Conservation (phyloP, 35 echinoderm and acorn worm genomes). For the Diadema setosum region DNA sequence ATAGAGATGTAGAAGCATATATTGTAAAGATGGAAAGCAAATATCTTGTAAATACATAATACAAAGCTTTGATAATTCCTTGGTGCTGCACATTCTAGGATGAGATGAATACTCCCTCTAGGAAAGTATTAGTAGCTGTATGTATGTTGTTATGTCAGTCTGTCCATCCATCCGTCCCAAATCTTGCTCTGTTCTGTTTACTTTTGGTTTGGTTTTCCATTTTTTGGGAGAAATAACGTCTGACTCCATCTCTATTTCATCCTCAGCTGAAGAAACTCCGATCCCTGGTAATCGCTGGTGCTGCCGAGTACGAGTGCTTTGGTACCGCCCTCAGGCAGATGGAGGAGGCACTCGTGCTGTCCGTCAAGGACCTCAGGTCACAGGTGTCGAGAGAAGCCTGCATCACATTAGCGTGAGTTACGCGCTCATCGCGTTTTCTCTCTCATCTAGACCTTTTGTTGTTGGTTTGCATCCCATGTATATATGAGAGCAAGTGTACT, state of each 20-base stretch:
- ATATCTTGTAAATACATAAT: too few species aligned
- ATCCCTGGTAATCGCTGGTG: conserved; percentile 83
- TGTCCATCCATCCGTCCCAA: too few species aligned
- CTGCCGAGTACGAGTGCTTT: conserved; percentile 86
- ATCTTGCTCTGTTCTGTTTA: too few species aligned
- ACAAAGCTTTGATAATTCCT: too few species aligned
- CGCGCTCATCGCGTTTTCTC: neutral
- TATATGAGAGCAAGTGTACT: too few species aligned
- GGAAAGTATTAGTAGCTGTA: too few species aligned
- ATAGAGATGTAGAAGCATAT: too few species aligned
- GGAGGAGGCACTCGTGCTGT: conserved; percentile 78
- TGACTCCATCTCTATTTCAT: neutral
- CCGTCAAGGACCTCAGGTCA: conserved; percentile 95
- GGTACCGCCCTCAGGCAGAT: conserved; percentile 47
- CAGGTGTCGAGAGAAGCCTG: conserved; percentile 93
- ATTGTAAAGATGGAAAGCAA: too few species aligned
- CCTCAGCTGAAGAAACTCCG: conserved; percentile 87
- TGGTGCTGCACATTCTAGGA: neutral
- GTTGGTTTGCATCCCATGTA: neutral
- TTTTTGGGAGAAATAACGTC: neutral
- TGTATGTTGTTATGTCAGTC: too few species aligned
- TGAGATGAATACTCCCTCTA: neutral
- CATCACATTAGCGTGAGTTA: conserved; percentile 94
- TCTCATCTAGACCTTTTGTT: neutral
- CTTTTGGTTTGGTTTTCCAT: neutral